Evolutionary conservation across 2,888 invertebrate genomes (phyloP).

Genomic region (Epistrophella euchroma): DNA sequence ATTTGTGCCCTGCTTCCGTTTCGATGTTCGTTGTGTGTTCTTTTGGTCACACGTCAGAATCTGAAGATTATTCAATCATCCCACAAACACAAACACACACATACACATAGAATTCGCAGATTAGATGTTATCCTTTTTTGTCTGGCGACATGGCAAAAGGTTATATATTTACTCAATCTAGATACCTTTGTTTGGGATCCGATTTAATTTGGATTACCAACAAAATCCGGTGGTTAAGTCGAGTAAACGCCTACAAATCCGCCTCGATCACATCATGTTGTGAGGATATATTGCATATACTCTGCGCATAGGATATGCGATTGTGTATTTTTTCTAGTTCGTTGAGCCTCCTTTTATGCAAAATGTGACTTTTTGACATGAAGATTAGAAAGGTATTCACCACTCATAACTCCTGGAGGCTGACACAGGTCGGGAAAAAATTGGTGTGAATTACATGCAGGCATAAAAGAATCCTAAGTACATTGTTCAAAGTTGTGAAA

Average conservation of each 20-base stretch:
- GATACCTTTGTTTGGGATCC: conserved; percentile 77
- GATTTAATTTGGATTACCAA: conserved; percentile 82
- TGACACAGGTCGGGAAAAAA: conserved; percentile 28
- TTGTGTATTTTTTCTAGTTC: conserved; percentile 16
- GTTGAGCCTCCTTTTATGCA: conserved; percentile 28
- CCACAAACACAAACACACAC: neutral
- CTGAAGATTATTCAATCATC: conserved; percentile 49
- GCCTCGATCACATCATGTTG: conserved; percentile 47
- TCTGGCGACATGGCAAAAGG: conserved; percentile 42
- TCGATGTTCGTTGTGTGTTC: conserved; percentile 40
- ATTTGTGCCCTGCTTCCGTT: conserved; percentile 71
- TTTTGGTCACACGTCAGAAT: conserved; percentile 42
- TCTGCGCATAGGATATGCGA: conserved; percentile 11
- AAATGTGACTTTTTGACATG: conserved; percentile 66
- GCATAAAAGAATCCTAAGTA: conserved; percentile 28
- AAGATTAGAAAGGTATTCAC: conserved; percentile 38
- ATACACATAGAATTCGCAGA: conserved; percentile 3
- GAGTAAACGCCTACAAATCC: conserved; percentile 82
- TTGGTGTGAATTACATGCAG: conserved; percentile 52
- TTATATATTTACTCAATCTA: conserved; percentile 61
- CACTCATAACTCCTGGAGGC: neutral
- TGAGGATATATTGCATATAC: conserved; percentile 51
- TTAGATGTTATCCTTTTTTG: conserved; percentile 33
- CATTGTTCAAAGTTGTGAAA: conserved; percentile 79
- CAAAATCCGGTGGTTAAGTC: conserved; percentile 82